Conservation (phyloP, 2,888 invertebrate genomes). For the Myathropa florea region DNA sequence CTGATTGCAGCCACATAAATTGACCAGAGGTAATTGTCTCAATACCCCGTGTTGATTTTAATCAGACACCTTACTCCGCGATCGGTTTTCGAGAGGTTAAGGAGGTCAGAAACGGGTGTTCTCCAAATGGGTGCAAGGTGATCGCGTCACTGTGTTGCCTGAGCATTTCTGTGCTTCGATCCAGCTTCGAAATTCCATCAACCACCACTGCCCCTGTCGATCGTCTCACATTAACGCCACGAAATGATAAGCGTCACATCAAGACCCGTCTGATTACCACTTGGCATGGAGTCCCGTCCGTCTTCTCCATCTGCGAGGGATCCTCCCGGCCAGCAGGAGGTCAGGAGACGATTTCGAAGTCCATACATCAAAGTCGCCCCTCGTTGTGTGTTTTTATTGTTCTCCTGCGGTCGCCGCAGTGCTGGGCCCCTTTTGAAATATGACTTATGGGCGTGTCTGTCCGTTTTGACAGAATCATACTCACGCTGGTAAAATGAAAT, state of each 20-base stretch:
- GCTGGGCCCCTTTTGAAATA: conserved; percentile 37
- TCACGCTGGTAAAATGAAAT: conserved; percentile 34
- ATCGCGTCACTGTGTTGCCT: background rate
- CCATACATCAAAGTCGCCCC: conserved; percentile 46
- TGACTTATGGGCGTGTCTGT: conserved; percentile 62
- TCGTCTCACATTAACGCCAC: conserved; percentile 63
- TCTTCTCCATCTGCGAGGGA: no score
- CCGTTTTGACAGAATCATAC: conserved; percentile 67
- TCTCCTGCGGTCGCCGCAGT: conserved; percentile 25
- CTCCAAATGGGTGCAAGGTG: background rate
- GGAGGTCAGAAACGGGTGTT: conserved; percentile 20
- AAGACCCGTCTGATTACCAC: conserved; percentile 44
- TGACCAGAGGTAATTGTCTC: conserved; percentile 58
- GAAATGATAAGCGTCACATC: conserved; percentile 52
- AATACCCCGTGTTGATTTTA: conserved; percentile 69
- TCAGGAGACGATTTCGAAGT: conserved; percentile 52
- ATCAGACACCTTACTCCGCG: conserved; percentile 61
- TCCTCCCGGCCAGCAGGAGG: conserved; percentile 51
- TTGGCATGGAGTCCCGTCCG: conserved; percentile 22
- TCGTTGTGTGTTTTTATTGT: conserved; percentile 56
- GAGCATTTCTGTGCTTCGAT: background rate
- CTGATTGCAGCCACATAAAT: conserved; percentile 55
- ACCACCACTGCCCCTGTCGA: conserved; percentile 18
- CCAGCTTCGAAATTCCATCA: background rate
- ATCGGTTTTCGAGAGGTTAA: conserved; percentile 19